Base-by-base conservation (phyloP, 2,113 vertebrate species). In the Psittacula cyanocephala region DNA sequence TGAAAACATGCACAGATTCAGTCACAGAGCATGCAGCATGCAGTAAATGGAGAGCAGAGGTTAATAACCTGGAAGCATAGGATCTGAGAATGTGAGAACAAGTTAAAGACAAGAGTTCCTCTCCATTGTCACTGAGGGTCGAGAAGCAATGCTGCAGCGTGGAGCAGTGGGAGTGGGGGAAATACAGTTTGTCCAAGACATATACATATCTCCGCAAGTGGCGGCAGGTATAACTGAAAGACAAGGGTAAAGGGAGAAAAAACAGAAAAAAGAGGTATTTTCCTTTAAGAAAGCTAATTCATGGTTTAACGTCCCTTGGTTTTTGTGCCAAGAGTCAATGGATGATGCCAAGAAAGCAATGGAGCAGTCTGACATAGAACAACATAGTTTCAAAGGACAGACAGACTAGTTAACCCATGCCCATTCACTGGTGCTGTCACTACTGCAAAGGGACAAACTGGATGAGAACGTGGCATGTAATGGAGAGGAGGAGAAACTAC, bases 141-240 rank as follows among this genome's bases (percentile, higher is more conserved):
- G 98, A 98, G 98, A 98, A 98, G 98, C 98, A 98, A 97, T 97
- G 98, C 96, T 98, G 98, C 96, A 98, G 98, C 96, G 97, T 96
- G 86, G 98, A 98, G 95, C 98, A 98, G 98, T 98, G 98, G 59
- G 98, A 98, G 97, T 97, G 97, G 93, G 98, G 98, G 91, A 98
- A 98, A 98, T 97, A 98, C 81, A 98, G 97, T 98, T 97, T 98
- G 98, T 98, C 98, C 98, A 98, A 97, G 96, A 98, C 98, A 98
- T 97, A 98, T n/a, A 98, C 98, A 98, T 98, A 98, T 98, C 98
- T 98, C 98, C 97, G 98, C 98, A 98, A 98, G 98, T 98, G 98
- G 98, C 98, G 98, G 98, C 98, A 98, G 98, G 98, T 98, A 97
- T 98, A 98, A 98, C 98, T 98, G 98, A 96, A 98, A 98, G 97